Evolutionary conservation across 1,140 invertebrate genomes (phyloP), one percentile per base, ranked within the genome.

Genomic region (Drosophila gunungcola): DNA sequence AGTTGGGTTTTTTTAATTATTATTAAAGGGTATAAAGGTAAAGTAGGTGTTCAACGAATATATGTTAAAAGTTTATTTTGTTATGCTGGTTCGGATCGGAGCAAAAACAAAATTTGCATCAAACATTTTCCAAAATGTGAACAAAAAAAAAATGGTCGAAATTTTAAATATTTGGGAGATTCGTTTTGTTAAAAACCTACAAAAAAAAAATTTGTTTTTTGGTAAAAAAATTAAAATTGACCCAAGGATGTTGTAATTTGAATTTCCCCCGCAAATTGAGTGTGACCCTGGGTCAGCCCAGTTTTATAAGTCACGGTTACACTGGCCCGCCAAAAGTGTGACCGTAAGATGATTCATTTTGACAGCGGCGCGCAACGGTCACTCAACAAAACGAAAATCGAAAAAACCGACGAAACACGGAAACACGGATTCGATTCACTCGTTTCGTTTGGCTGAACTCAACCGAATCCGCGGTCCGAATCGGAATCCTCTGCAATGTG

Each of bases 401-500:
- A 51, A 51, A 48, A 51, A 51, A 48, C 45, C 45, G 45, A 48
- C 49, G 49, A 53, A 53, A 53, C 11, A 13, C 16, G 32, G 34
- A 16, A 34, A 16, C 32, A 21, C 29, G 49, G 32, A 51, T 29
- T 34, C n/a, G 49, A 54, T 12, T 29, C 43, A 48, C 27, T 49
- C n/a, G 62, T 6, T n/a, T 29, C 46, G 29, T 27, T 39, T 13
- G 42, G 42, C 42, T 58, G 54, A 63, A 27, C 32, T 16, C 3
- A 25, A 38, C 57, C 45, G 60, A 69, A 45, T 61, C 27, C 43
- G 43, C 7, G 25, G 21, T 46, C 55, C 45, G 43, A 69, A 45
- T 46, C 55, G 36, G 43, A 69, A 45, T 61, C 25, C 34, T 11
- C 13, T 12, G 42, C 29, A 16, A 70, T 70, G 67, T 69, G 67